Evolutionary conservation across 2,888 invertebrate species (phyloP), one percentile per base, ranked within the genome.

Genomic region (Protophormia terraenovae): DNA sequence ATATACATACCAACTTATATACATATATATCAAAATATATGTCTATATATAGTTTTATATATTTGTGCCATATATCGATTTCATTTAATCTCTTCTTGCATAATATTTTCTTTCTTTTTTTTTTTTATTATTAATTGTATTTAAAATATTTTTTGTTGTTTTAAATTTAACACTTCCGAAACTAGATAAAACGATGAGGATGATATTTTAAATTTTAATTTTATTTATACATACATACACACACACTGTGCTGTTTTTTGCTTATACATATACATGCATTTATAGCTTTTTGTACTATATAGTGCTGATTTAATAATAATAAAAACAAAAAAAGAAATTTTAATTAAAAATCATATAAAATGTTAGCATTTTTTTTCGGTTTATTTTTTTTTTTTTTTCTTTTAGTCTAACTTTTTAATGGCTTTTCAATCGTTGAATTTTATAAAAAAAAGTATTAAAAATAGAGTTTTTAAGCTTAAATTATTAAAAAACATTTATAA

Each of bases 51-150:
- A 35, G 22, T 14, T 0, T 1, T 35, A 32, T 50, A 35, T 41
- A 45, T 14, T n/a, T 35, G 24, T 19, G 6, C 1, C 66, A 64
- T 47, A 29, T 73, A 75, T 75, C 24, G 72, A 80, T 72, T 73
- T 67, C 24, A 19, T 69, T 50, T 27, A 77, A 86, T 85, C 82
- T 87, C 73, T 84, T 87, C 72, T 87, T 87, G 72, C 85, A 87
- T 58, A 83, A 75, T 50, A 50, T 53, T 27, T 38, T 12, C 14
- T 14, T 7, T 22, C 29, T 50, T 16, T 27, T 62, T 24, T 75
- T 53, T 12, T 62, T 14, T 35, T 38, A 35, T 32, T 41, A 55
- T 62, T 24, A 45, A 32, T 58, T 16, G n/a, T n/a, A n/a, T n/a
- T n/a, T n/a, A n/a, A n/a, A 41, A 55, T 24, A 6, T 47, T 38